Evolutionary conservation across 2,888 invertebrate species (phyloP), one percentile per base, ranked within the genome.

Genomic region (Mycalesis mineus): DNA sequence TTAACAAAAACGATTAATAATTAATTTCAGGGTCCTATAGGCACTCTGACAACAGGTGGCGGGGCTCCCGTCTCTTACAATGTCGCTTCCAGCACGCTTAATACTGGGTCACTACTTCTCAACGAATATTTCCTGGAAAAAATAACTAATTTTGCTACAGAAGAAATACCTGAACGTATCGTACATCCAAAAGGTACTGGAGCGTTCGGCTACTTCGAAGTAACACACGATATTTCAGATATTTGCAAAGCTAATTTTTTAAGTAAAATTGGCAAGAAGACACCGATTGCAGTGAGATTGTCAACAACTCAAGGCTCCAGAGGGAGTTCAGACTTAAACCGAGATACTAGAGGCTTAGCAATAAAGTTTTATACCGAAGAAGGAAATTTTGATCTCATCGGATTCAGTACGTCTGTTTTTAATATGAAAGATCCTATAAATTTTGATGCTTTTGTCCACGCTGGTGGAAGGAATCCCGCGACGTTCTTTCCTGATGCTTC

Each of bases 401-500:
- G 97, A 2, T 94, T 95, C 72, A 97, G 95, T 78, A 96, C 95
- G 0, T 97, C 97, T 0, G 94, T 97, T 66, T 97, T 96, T 84
- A 96, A 95, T 77, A 92, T 96, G 71, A 92, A 96, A 60, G 97
- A 98, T 80, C 96, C 97, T 0, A 81, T 95, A 4, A 4, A 4
- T 11, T 36, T 36, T 11, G 11, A 9, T 33, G 9, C 3, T 74
- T 98, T 99, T 75, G 97, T 98, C 70, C 98, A 98, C 80, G 97
- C 98, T 0, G 98, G 98, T 78, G 99, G 98, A 80, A 92, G 98
- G 65, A 98, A 99, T 79, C 98, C 99, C 0, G 94, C 92, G 44
- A 96, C 96, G 0, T 11, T 11, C 11, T 11, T 36, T 9, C 11
- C 11, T 1, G 36, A 36, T 11, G 1, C 1, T 11, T 11, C 9